These are phyloP conservation scores for Synergus umbraculus DNA, from an alignment of 2,888 invertebrate species.

Conservation along the genomic window DNA sequence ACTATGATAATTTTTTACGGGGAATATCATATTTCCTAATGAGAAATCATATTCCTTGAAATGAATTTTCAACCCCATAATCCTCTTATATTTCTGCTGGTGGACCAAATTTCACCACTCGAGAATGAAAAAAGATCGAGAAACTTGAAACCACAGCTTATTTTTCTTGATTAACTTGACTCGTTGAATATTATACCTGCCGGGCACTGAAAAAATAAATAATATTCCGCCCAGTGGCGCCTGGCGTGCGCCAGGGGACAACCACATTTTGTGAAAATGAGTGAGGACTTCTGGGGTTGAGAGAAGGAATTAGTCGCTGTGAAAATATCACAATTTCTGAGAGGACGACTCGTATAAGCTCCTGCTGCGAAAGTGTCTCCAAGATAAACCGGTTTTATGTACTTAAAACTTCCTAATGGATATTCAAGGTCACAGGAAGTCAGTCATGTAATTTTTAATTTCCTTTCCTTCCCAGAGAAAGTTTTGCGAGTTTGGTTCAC, in stretches of 20 bases:
- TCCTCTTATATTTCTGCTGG: not conserved
- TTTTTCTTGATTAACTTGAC: slow-evolving; percentile 60
- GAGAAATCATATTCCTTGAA: not conserved
- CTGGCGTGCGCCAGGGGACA: not conserved
- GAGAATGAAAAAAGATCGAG: slow-evolving; percentile 36
- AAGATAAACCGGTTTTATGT: slow-evolving; percentile 23
- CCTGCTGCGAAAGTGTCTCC: not conserved
- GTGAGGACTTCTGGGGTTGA: not conserved
- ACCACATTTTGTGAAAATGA: slow-evolving; percentile 15
- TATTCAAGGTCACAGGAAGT: slow-evolving; percentile 14
- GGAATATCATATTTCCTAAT: not conserved
- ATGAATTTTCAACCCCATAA: not conserved
- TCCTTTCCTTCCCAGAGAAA: slow-evolving; percentile 10
- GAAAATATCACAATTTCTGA: slow-evolving; percentile 29
- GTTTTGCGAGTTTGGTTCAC: not conserved
- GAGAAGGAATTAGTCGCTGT: slow-evolving; percentile 22
- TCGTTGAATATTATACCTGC: slow-evolving; percentile 47
- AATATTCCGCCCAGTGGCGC: not conserved
- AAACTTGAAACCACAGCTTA: slow-evolving; percentile 52
- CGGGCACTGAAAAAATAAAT: slow-evolving; percentile 39
- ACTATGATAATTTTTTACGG: not conserved
- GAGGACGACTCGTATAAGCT: not conserved
- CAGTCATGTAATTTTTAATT: slow-evolving; percentile 9
- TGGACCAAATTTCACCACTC: not conserved
- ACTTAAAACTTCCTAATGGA: slow-evolving; percentile 37